phyloP scores from a whole-genome alignment of 2,888 invertebrate genomes.

The Pantelozetes paolii region DNA sequence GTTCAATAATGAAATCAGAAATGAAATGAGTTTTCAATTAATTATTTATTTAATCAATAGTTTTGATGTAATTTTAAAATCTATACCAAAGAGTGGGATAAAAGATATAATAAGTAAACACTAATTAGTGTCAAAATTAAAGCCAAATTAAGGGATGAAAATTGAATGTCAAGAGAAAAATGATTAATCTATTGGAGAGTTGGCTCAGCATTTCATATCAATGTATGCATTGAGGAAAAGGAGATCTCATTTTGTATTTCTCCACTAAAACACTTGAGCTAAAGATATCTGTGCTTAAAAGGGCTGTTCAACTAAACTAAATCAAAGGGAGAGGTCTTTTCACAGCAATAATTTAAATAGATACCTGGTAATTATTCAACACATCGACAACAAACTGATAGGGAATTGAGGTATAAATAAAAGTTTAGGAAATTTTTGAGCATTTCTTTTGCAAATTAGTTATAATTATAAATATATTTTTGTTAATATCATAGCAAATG shows the following conservation, averaged over 20 bases:
- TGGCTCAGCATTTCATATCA: neutral
- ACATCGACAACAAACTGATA: neutral
- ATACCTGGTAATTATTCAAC: too few species aligned
- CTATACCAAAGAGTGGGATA: neutral
- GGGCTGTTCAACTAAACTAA: neutral
- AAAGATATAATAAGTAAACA: neutral
- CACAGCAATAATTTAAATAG: neutral
- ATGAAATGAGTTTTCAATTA: too few species aligned
- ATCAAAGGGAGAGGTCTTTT: neutral
- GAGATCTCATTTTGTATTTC: neutral
- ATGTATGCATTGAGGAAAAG: neutral
- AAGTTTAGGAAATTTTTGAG: too few species aligned
- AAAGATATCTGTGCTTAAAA: neutral
- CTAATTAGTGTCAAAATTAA: slow-evolving; percentile 32
- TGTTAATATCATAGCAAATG: too few species aligned
- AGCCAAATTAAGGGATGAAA: slow-evolving; percentile 18
- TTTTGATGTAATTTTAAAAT: too few species aligned
- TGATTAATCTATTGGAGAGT: slow-evolving; percentile 10
- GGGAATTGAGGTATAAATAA: too few species aligned
- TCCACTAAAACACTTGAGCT: neutral
- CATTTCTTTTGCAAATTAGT: neutral
- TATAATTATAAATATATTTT: neutral
- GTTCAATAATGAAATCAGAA: too few species aligned
- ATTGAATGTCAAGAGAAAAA: slow-evolving; percentile 31
- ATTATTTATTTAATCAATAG: too few species aligned